Evolutionary conservation across 2,888 invertebrate genomes (phyloP).

Genomic region (Aradus depressus): DNA sequence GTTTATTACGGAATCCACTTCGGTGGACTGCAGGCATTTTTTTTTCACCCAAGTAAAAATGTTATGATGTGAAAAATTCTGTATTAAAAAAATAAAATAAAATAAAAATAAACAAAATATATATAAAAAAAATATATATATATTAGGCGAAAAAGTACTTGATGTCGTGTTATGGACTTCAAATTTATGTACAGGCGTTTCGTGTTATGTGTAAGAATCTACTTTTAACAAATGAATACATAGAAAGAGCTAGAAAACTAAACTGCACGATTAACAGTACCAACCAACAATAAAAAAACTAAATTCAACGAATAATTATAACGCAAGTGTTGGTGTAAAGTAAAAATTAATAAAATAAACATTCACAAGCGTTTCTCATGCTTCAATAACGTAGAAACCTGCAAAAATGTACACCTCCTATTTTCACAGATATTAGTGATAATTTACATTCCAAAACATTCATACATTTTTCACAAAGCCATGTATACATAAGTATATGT

Average conservation of each 20-base stretch:
- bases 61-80: too few relatives aligned
- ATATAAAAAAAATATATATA: slow-evolving; percentile 2
- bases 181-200: slow-evolving; percentile 10
- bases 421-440: too few relatives aligned
- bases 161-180: slow-evolving; percentile 10
- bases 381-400: too few relatives aligned
- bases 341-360: too few relatives aligned
- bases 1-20: slow-evolving; percentile 11
- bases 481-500: neutral
- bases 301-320: too few relatives aligned
- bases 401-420: too few relatives aligned
- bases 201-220: slow-evolving; percentile 24
- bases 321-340: too few relatives aligned
- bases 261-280: too few relatives aligned
- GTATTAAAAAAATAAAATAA: neutral
- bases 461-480: slow-evolving; percentile 6
- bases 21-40: neutral
- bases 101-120: neutral
- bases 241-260: slow-evolving; percentile 24
- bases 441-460: slow-evolving; percentile 11
- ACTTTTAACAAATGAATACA: slow-evolving; percentile 24
- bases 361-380: slow-evolving; percentile 28
- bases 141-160: neutral
- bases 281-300: too few relatives aligned
- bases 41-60: too few relatives aligned